Evolutionary conservation across 1,140 invertebrate genomes (phyloP).

Genomic region (Temnothorax nylanderi): DNA sequence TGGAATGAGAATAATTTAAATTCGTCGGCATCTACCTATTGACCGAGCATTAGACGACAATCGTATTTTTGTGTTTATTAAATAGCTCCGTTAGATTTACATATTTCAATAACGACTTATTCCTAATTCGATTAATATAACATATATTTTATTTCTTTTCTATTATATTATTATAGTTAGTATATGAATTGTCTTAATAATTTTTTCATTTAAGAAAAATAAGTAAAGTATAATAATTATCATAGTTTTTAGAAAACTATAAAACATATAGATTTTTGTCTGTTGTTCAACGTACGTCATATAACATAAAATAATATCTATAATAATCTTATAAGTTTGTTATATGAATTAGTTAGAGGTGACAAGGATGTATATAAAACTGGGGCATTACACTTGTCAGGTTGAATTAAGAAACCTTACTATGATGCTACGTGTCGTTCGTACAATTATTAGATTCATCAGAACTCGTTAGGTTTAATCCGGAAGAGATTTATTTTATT

Average conservation of each 20-base stretch:
- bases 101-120: neutral
- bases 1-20: slow-evolving; percentile 80
- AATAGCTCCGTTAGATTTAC: neutral
- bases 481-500: neutral
- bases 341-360: neutral
- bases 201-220: neutral
- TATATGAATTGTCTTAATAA: neutral
- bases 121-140: neutral
- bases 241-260: neutral
- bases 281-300: neutral
- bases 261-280: neutral
- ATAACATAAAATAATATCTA: neutral
- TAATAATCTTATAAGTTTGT: slow-evolving; percentile 34
- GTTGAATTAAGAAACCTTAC: slow-evolving; percentile 83
- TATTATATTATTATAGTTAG: neutral
- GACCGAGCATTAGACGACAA: slow-evolving; percentile 4
- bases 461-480: slow-evolving; percentile 40
- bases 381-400: slow-evolving; percentile 78
- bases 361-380: slow-evolving; percentile 59
- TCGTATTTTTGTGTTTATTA: neutral
- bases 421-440: slow-evolving; percentile 69
- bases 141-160: neutral
- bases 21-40: slow-evolving; percentile 67
- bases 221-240: neutral
- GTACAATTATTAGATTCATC: slow-evolving; percentile 78